Percentiles rank a stretch among this genome's conserved stretches.
Evolutionary conservation across 64 coral and sea anemone genomes (phyloP).

Genomic region (Orbicella faveolata): DNA sequence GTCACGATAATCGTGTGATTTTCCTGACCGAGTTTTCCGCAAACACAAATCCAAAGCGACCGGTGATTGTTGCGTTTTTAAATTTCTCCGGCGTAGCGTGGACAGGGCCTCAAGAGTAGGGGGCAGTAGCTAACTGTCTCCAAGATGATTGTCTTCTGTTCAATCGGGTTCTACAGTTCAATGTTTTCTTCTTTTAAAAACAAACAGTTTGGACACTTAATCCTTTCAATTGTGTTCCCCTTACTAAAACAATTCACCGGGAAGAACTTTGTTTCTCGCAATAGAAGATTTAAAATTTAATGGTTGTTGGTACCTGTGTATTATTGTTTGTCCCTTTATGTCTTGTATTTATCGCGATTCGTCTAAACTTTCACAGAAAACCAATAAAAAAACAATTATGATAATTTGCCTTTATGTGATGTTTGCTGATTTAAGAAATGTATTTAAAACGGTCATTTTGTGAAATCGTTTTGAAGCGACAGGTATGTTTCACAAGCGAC

Average conservation of each 20-base stretch:
- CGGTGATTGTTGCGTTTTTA: too few relatives aligned
- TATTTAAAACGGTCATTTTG: neutral
- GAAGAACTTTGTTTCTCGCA: neutral
- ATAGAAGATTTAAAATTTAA: neutral
- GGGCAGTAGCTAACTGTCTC: too few relatives aligned
- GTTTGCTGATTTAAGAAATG: neutral
- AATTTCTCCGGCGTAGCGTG: too few relatives aligned
- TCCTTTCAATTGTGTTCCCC: neutral
- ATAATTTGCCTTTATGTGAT: neutral
- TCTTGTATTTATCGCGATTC: neutral
- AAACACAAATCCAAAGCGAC: too few relatives aligned
- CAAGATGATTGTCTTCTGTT: too few relatives aligned
- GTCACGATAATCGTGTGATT: too few relatives aligned
- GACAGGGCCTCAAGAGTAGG: too few relatives aligned
- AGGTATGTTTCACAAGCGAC: too few relatives aligned
- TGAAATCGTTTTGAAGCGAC: neutral
- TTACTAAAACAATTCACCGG: neutral
- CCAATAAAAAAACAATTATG: neutral
- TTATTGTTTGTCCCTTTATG: neutral
- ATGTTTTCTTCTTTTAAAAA: neutral
- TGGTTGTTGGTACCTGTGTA: neutral
- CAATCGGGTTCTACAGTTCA: too few relatives aligned
- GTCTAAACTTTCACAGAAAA: neutral
- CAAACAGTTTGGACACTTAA: neutral
- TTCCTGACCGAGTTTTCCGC: too few relatives aligned